A percentile compares a stretch with the other conserved stretches of the same genome.
These are phyloP conservation scores for Physocephala rufipes DNA, from an alignment of 2,888 invertebrate species.

Conservation along the genomic window DNA sequence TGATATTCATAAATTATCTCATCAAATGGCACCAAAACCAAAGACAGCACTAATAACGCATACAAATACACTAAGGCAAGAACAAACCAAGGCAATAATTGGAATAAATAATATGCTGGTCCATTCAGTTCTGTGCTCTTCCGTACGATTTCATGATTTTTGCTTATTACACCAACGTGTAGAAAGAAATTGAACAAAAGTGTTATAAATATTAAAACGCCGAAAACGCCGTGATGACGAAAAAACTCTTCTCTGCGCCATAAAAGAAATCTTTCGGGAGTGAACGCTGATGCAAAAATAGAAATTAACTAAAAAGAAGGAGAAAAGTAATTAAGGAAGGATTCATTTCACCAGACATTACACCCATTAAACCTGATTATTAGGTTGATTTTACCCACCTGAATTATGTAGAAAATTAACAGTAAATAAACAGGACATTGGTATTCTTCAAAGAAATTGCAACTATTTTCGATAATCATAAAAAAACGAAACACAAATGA, in stretches of 20 bases:
- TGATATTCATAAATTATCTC: not conserved
- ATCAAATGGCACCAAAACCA: not conserved
- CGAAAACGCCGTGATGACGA: not conserved
- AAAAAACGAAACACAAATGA: not conserved
- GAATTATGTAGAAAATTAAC: not conserved
- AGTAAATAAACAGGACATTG: not conserved
- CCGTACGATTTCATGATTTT: not conserved
- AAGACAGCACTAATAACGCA: not conserved
- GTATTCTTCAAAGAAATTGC: not conserved
- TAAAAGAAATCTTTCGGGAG: not conserved
- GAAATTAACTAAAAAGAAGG: conserved; percentile 6
- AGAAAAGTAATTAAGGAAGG: not conserved
- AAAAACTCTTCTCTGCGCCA: not conserved
- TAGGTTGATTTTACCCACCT: not conserved
- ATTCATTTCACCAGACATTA: not conserved
- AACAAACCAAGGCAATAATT: not conserved
- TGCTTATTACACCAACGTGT: not conserved
- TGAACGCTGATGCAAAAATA: not conserved
- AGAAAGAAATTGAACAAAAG: conserved; percentile 1
- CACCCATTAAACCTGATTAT: not conserved
- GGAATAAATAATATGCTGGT: not conserved
- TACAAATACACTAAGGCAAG: not conserved
- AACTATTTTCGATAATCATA: not conserved
- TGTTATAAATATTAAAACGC: not conserved
- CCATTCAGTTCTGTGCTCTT: not conserved